Percentiles rank a stretch among this genome's conserved stretches.
Conservation (phyloP, 35 echinoderm and acorn worm genomes). For the Ophiothrix spiculata region DNA sequence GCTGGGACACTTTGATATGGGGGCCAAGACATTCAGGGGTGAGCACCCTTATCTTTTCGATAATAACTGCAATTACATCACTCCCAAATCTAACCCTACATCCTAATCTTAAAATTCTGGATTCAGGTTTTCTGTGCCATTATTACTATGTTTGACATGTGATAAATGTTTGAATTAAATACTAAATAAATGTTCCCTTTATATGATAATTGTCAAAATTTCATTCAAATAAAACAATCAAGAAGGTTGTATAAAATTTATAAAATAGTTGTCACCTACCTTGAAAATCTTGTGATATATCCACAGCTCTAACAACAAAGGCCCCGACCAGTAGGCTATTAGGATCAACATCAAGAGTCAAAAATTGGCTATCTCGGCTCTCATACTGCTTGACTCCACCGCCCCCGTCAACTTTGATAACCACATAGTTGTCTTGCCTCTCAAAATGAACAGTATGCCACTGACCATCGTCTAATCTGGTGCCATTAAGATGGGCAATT, state of each 20-base stretch:
- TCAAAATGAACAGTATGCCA: conserved; percentile 84
- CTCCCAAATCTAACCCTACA: neutral
- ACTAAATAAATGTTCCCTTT: neutral
- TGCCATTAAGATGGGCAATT: conserved; percentile 46
- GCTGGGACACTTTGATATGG: too few relatives aligned
- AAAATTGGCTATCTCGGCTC: conserved; percentile 62
- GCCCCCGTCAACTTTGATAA: conserved; percentile 83
- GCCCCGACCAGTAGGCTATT: conserved; percentile 66
- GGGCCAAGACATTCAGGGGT: too few relatives aligned
- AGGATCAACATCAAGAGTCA: conserved; percentile 40
- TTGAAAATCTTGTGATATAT: conserved; percentile 60
- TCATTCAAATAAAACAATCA: neutral
- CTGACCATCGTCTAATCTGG: conserved; percentile 66
- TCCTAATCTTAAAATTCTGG: neutral
- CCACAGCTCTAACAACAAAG: conserved; percentile 39
- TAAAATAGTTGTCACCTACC: conserved; percentile 31
- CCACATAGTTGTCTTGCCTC: conserved; percentile 74
- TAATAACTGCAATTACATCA: too few relatives aligned
- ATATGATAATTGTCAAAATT: neutral
- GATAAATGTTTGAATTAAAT: neutral
- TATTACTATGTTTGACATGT: neutral
- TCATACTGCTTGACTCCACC: conserved; percentile 84
- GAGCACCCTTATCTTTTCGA: too few relatives aligned
- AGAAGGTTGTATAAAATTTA: neutral
- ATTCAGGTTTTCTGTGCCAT: neutral